phyloP scores from a whole-genome alignment of 2,888 invertebrate species.

The Scaptomyza parva region DNA sequence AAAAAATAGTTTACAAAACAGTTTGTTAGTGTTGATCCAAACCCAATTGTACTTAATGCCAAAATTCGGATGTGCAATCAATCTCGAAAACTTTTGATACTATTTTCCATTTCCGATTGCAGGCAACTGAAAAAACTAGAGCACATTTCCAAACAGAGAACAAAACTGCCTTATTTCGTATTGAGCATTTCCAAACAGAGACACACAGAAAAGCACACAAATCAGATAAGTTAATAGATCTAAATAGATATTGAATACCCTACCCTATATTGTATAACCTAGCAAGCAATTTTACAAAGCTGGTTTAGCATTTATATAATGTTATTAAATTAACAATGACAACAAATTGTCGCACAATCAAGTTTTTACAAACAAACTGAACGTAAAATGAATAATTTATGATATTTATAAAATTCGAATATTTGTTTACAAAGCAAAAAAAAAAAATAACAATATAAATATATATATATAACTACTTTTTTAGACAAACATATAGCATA shows the following conservation, averaged over 20 bases:
- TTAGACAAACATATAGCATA: conserved; percentile 26
- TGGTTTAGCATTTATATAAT: conserved; percentile 64
- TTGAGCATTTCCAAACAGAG: conserved; percentile 19
- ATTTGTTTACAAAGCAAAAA: conserved; percentile 47
- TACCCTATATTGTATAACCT: conserved; percentile 27
- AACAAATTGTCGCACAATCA: conserved; percentile 73
- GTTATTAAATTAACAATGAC: conserved; percentile 48
- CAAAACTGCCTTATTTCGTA: conserved; percentile 49
- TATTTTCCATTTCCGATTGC: conserved; percentile 18
- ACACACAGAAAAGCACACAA: conserved; percentile 2
- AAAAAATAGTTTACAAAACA: conserved; percentile 17
- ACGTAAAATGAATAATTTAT: conserved; percentile 39
- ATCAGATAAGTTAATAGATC: conserved; percentile 21
- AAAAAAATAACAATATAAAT: not conserved
- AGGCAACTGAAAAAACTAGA: conserved; percentile 15
- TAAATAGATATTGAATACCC: conserved; percentile 19
- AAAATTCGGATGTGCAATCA: conserved; percentile 42
- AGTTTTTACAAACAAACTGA: conserved; percentile 33
- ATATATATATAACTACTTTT: conserved; percentile 32
- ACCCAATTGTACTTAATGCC: conserved; percentile 61
- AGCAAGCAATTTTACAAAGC: conserved; percentile 64
- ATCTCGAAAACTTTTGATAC: conserved; percentile 6
- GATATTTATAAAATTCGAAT: conserved; percentile 47
- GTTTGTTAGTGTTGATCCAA: conserved; percentile 21
- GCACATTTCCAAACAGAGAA: conserved; percentile 29